Evolutionary conservation across 2,888 invertebrate species (phyloP).

Genomic region (Phorcus lineatus): DNA sequence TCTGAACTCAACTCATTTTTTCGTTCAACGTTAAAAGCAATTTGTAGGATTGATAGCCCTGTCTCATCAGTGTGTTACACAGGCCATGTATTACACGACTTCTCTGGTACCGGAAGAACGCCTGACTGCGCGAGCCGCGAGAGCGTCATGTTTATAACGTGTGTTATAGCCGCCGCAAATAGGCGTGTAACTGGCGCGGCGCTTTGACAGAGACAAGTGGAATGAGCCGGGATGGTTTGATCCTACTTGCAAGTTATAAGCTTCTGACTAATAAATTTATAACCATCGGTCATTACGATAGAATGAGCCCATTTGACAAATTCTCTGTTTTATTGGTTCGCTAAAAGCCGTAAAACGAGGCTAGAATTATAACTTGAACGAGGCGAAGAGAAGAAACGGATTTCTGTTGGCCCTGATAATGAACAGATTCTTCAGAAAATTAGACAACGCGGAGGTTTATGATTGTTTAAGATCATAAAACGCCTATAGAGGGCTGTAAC

Average conservation of each 20-base stretch:
- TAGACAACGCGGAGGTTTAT: too few relatives aligned
- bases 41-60: background rate
- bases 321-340: background rate
- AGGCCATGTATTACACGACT: background rate
- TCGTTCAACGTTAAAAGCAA: too few relatives aligned
- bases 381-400: too few relatives aligned
- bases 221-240: background rate
- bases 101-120: background rate
- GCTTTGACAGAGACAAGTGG: slow-evolving; percentile 10
- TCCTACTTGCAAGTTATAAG: background rate
- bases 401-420: too few relatives aligned
- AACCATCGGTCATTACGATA: slow-evolving; percentile 8
- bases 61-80: background rate
- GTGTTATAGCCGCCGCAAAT: slow-evolving; percentile 8
- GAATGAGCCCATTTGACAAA: background rate
- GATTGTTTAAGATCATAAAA: too few relatives aligned
- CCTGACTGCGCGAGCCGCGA: background rate
- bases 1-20: too few relatives aligned
- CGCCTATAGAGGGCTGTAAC: too few relatives aligned
- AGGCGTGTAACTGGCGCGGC: background rate
- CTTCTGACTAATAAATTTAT: slow-evolving; percentile 7
- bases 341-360: too few relatives aligned
- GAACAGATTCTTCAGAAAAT: too few relatives aligned
- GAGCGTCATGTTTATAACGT: slow-evolving; percentile 5
- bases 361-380: too few relatives aligned